Evolutionary conservation across 2,113 vertebrate genomes (phyloP), one percentile per base, ranked within the genome.

Genomic region (Rafetus swinhoei): DNA sequence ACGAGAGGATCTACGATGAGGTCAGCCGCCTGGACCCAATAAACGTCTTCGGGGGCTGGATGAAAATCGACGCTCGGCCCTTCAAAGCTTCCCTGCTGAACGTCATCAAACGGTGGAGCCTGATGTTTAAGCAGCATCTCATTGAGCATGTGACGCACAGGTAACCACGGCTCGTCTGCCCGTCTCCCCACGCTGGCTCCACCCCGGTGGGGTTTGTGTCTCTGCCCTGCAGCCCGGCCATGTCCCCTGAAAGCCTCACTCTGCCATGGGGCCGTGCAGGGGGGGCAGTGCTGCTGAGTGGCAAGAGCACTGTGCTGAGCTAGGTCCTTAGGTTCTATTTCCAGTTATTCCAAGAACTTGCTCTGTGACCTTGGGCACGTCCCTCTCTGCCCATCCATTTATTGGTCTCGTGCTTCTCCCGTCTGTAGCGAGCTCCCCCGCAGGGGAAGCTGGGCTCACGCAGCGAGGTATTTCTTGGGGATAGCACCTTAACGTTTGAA

Each of bases 91-190:
- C 99, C 27, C 92, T 99, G 94, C 97, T 99, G 83, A 99, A 99
- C 4, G 89, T 98, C 81, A 97, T 99, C 82, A 99, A 99, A 94
- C 99, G 97, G 92, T 99, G 99, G 99, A 99, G 99, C 95, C 95
- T 99, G 93, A 98, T 98, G 98, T 99, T 99, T 97, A 99, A 99
- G 92, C 99, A 99, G 96, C 98, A 99, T 90, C 99, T 99, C 1
- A 91, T 99, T 21, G 98, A 99, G 86, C 98, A 98, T 0, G 99
- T 99, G 62, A 99, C 98, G 0, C 97, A 98, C 97, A 99, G 99
- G 99, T 99, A 96, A 88, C 39, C n/a, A 72, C 53, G 50, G n/a
- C 5, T 81, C 74, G 60, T 14, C 53, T 89, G 27, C 57, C 77
- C 54, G 35, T 76, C 19, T 82, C 1, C 16, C 15, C 21, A 6